phyloP scores from a whole-genome alignment of 2,888 invertebrate genomes.

The Nymphalis polychloros region DNA sequence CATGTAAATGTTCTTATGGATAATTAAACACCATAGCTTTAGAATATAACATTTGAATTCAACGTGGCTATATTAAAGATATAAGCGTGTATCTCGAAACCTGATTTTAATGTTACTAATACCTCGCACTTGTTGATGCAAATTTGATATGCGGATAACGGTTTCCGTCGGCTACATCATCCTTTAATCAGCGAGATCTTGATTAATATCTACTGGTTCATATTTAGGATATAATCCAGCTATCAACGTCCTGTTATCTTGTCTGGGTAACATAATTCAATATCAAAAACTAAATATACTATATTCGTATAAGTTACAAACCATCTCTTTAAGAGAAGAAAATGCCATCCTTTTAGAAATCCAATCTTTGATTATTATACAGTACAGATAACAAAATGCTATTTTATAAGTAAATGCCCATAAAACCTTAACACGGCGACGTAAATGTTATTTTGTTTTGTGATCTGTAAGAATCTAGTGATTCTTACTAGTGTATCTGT shows the following conservation, averaged over 20 bases:
- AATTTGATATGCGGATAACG: slow-evolving; percentile 38
- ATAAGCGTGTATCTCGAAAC: slow-evolving; percentile 27
- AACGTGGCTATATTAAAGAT: slow-evolving; percentile 1
- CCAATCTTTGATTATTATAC: no score
- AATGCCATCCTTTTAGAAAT: no score
- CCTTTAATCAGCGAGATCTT: slow-evolving; percentile 22
- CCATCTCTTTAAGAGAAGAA: no score
- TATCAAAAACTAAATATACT: no score
- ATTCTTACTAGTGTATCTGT: no score
- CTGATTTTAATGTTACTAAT: slow-evolving; percentile 38
- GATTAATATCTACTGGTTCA: slow-evolving; percentile 26
- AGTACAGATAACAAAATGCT: no score
- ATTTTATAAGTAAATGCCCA: no score
- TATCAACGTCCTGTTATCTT: not conserved
- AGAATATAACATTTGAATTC: not conserved
- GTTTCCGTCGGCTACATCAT: slow-evolving; percentile 25
- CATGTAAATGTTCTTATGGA: not conserved
- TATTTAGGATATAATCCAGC: slow-evolving; percentile 18
- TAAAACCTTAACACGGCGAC: no score
- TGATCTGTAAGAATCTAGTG: no score
- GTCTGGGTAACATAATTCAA: not conserved
- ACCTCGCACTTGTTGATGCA: slow-evolving; percentile 37
- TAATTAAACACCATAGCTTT: not conserved
- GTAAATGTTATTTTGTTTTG: no score
- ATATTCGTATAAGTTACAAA: no score